phyloP scores from a whole-genome alignment of 2,888 invertebrate species.

The Strigamia transsilvanica region DNA sequence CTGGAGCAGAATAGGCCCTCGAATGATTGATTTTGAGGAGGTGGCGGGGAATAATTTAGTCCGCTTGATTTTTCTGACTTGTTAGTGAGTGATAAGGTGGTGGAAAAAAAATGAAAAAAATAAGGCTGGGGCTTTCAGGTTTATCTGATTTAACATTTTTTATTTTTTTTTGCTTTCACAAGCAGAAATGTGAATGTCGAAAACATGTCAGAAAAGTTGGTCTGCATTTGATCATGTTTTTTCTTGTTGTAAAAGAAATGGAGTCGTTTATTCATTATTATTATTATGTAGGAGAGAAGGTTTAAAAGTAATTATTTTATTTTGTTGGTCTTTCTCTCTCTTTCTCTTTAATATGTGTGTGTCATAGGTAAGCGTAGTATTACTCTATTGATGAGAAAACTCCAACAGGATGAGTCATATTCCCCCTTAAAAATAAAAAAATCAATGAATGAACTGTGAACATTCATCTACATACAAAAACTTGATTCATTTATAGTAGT shows the following conservation, averaged over 20 bases:
- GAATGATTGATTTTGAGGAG: constrained; percentile 32
- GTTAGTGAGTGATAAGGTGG: constrained; percentile 5
- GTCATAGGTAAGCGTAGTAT: constrained; percentile 10
- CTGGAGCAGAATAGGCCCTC: constrained; percentile 1
- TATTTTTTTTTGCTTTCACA: background rate
- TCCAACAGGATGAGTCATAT: constrained; percentile 39
- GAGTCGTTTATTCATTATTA: background rate
- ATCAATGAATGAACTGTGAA: constrained; percentile 36
- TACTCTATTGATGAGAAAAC: constrained; percentile 22
- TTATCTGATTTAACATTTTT: constrained; percentile 1
- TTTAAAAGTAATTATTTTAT: background rate
- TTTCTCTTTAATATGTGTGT: constrained; percentile 5
- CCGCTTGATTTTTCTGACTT: constrained; percentile 5
- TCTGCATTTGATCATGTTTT: constrained; percentile 8
- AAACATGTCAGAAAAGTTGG: constrained; percentile 24
- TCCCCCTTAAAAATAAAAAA: constrained; percentile 21
- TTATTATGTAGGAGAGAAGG: background rate
- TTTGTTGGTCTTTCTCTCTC: background rate
- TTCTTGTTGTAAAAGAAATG: background rate
- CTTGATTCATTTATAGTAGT: constrained; percentile 33
- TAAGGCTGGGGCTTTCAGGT: background rate
- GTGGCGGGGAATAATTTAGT: background rate
- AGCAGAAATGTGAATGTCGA: background rate
- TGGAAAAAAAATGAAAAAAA: background rate
- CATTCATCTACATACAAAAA: constrained; percentile 12